Base-by-base conservation (phyloP, 2,113 vertebrate genomes). In the Phainopepla nitens region DNA sequence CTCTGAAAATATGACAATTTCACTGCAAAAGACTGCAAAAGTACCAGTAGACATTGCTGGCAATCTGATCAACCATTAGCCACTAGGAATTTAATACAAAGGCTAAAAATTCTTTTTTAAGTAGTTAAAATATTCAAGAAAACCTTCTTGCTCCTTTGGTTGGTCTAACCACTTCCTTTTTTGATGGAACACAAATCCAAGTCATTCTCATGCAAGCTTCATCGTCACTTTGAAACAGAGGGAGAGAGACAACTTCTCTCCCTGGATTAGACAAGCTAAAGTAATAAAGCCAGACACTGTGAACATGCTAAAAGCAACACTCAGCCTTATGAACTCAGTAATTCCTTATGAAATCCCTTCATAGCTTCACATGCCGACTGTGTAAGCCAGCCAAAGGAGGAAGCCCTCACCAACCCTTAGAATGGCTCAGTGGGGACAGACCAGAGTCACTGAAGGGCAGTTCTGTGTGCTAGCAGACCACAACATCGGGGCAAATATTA, bases 401-500 rank as follows among this genome's bases (percentile, higher is more conserved):
- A 66, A 71, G 33, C 33, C 35, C 51, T 72, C 64, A 11, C 16
- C 31, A 51, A 6, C 8, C 60, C 41, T 73, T 9, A 20, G 47
- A 33, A 47, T 0, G 6, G 33, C 71, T 70, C 23, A 11, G 18
- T 44, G 35, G 42, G 20, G 57, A 11, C 23, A 68, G 17, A 71
- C 9, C 22, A 35, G 45, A 27, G 45, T 8, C 36, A 44, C 70
- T 5, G 10, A 39, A 73, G n/a, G 49, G 36, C 49, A 49, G 25
- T 13, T 65, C 47, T 14, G 3, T 4, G 17, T 2, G 5, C 44
- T 10, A 50, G 39, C 31, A 64, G 53, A 25, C 22, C 27, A 36
- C 0, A 0, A 15, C 23, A 20, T 2, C 0, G 0, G 62, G 65
- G 24, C 24, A 72, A 47, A 82, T 60, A 64, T 13, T 4, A 36